Evolutionary conservation across 2,888 invertebrate genomes (phyloP).

Genomic region (Hypena proboscidalis): DNA sequence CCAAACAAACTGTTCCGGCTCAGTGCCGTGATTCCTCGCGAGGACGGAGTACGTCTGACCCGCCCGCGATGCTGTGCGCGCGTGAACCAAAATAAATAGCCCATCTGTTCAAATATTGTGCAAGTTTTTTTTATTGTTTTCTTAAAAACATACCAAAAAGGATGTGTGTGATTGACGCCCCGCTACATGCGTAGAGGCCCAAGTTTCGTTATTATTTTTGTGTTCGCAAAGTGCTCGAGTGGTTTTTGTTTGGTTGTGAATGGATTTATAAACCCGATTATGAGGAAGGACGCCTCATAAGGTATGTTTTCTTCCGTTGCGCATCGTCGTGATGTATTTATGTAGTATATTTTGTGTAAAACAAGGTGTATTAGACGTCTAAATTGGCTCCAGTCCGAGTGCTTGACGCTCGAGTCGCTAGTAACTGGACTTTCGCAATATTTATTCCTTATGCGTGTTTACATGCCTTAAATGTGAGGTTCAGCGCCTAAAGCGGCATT

Average conservation of each 20-base stretch:
- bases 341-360: conserved; percentile 39
- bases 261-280: conserved; percentile 79
- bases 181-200: conserved; percentile 48
- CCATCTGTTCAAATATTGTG: conserved; percentile 83
- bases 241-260: conserved; percentile 77
- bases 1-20: conserved; percentile 66
- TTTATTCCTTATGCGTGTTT: conserved; percentile 77
- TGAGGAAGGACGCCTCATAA: conserved; percentile 70
- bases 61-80: conserved; percentile 55
- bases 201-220: conserved; percentile 63
- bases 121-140: conserved; percentile 74
- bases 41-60: conserved; percentile 44
- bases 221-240: conserved; percentile 71
- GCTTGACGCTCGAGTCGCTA: conserved; percentile 42
- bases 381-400: conserved; percentile 42
- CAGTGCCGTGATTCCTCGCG: conserved; percentile 71
- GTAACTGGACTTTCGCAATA: conserved; percentile 84
- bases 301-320: conserved; percentile 51
- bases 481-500: conserved; percentile 63
- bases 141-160: conserved; percentile 57
- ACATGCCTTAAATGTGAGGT: conserved; percentile 73
- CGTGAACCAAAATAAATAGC: conserved; percentile 78
- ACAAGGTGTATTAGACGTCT: conserved; percentile 34
- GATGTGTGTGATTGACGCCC: conserved; percentile 62
- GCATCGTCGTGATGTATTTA: conserved; percentile 30